These are phyloP conservation scores for Drosophila atroscutellata DNA, from an alignment of 2,888 invertebrate genomes.

Conservation along the genomic window DNA sequence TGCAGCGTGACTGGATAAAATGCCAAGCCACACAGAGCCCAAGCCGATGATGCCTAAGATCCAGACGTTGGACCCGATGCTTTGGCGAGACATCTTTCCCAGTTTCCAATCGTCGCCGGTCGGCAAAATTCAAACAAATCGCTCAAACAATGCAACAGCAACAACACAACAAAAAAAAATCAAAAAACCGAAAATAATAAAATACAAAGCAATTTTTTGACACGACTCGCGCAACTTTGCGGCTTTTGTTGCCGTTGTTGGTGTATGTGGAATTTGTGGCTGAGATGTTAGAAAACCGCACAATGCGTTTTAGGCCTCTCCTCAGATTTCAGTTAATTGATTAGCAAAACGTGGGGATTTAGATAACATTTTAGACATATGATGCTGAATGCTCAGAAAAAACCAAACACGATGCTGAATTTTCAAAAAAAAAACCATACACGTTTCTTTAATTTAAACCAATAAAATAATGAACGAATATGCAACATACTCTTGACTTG, in stretches of 20 bases:
- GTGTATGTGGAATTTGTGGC: conserved; percentile 16
- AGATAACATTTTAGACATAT: conserved; percentile 27
- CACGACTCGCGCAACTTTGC: conserved; percentile 72
- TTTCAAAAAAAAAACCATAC: neutral
- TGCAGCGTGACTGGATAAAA: conserved; percentile 79
- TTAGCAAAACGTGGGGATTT: conserved; percentile 64
- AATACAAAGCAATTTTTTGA: conserved; percentile 64
- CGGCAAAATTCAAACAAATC: conserved; percentile 80
- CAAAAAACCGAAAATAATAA: conserved; percentile 31
- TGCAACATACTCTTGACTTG: neutral
- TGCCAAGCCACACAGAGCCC: conserved; percentile 66
- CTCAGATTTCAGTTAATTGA: conserved; percentile 75
- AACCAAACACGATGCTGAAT: conserved; percentile 1
- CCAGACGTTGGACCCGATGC: conserved; percentile 13
- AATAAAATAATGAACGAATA: neutral
- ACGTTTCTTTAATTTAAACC: neutral
- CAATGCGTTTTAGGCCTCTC: conserved; percentile 42
- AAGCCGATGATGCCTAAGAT: conserved; percentile 1
- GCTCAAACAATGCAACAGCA: conserved; percentile 72
- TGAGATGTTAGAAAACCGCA: conserved; percentile 55
- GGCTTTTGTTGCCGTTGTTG: conserved; percentile 32
- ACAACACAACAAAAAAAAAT: conserved; percentile 26
- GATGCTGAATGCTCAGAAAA: conserved; percentile 3
- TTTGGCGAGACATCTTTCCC: conserved; percentile 67
- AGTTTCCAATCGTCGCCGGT: conserved; percentile 63